phyloP scores from a whole-genome alignment of 2,113 vertebrate genomes.

The Hydropotes inermis region DNA sequence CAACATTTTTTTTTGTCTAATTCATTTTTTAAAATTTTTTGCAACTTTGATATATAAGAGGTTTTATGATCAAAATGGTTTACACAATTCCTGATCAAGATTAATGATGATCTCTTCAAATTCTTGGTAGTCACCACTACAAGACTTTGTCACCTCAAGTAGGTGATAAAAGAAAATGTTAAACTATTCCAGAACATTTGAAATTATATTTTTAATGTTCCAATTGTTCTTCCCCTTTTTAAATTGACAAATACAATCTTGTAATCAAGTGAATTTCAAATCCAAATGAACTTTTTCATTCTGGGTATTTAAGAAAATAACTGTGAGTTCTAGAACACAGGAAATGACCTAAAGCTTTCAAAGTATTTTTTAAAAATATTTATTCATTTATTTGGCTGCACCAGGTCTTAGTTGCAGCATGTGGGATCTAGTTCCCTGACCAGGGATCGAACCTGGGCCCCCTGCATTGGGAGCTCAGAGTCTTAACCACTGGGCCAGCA shows the following conservation, averaged over 20 bases:
- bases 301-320: neutral
- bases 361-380: neutral
- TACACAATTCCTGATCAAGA: neutral
- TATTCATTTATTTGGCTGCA: too few relatives aligned
- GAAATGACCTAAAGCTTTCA: neutral
- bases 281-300: slow-evolving; percentile 7
- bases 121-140: neutral
- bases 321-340: neutral
- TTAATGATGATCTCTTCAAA: neutral
- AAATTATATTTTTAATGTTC: neutral
- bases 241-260: neutral
- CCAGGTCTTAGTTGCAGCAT: too few relatives aligned
- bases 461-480: too few relatives aligned
- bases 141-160: neutral
- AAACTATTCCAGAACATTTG: neutral
- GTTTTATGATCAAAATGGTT: neutral
- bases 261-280: neutral
- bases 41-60: neutral
- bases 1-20: neutral
- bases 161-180: neutral
- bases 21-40: neutral
- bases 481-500: too few relatives aligned
- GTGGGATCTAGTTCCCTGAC: too few relatives aligned
- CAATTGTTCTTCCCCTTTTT: neutral
- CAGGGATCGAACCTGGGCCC: too few relatives aligned